Evolutionary conservation across 2,113 vertebrate species (phyloP), one percentile per base, ranked within the genome.

Genomic region (Montifringilla adamsi): DNA sequence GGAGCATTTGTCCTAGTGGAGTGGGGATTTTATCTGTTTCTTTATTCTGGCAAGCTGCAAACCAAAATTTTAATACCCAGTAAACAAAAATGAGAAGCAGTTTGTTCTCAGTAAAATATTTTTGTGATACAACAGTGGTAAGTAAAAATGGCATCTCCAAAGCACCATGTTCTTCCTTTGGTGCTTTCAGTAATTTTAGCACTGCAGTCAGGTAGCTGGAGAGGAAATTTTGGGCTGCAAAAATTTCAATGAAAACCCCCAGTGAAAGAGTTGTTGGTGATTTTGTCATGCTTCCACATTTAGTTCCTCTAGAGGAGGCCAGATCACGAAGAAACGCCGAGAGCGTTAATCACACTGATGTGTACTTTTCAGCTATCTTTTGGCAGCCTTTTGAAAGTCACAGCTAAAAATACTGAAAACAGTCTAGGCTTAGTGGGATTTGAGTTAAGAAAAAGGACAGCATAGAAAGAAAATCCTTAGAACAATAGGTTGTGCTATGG

Each of bases 381-480:
- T 94, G 87, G 84, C 91, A 95, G 87, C 73, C 43, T 87, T 91
- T 76, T 84, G 84, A 96, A 96, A 95, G 77, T 91, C 87, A 89
- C 50, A 67, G 93, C 87, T 94, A 89, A 94, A 96, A 95, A 95
- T 95, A 95, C 68, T 78, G 43, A 92, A 77, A 92, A 74, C 52
- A 33, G 26, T 74, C 47, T 18, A 22, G 56, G 69, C 60, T 75
- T 63, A 87, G 43, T 63, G 60, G 31, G 68, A 56, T 77, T 64
- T 53, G 41, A 56, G 62, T 76, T 80, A 84, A 63, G 73, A 31
- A 78, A 87, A 84, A 79, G 35, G 47, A 44, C 17, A 75, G 37
- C 43, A n/a, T 4, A n/a, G 85, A 68, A 84, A 52, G 30, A 84
- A 89, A 91, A 64, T 62, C 28, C 35, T 50, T 39, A 73, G 41